These are phyloP conservation scores for Nasonia oneida DNA, from an alignment of 2,888 invertebrate genomes.

Conservation along the genomic window DNA sequence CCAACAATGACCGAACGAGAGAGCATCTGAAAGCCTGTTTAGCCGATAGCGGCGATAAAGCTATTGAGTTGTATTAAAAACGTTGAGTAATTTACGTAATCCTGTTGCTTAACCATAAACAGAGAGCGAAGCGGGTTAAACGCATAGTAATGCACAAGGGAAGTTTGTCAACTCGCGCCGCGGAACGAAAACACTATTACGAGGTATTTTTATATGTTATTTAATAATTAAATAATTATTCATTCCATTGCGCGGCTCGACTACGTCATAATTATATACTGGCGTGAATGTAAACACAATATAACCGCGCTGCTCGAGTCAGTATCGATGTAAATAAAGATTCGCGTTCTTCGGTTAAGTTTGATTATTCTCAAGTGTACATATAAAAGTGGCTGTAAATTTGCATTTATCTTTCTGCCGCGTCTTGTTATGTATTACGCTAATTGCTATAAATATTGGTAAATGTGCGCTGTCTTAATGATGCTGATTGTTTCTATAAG, in stretches of 20 bases:
- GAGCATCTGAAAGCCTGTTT: slow-evolving; percentile 16
- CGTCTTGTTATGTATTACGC: not conserved
- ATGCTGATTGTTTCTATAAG: slow-evolving; percentile 8
- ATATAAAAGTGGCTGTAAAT: slow-evolving; percentile 10
- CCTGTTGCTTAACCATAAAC: slow-evolving; percentile 48
- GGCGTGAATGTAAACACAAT: slow-evolving; percentile 20
- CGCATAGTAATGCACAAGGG: slow-evolving; percentile 9
- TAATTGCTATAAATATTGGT: not conserved
- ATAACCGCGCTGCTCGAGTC: slow-evolving; percentile 10
- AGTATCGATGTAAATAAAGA: not conserved
- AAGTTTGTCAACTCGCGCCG: slow-evolving; percentile 5
- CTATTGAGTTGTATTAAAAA: slow-evolving; percentile 50
- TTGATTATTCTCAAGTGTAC: not conserved
- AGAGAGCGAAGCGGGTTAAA: slow-evolving; percentile 22
- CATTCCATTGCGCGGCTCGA: not conserved
- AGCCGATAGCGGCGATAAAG: slow-evolving; percentile 41
- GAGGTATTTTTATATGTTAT: slow-evolving; percentile 38
- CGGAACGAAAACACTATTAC: slow-evolving; percentile 1
- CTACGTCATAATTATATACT: slow-evolving; percentile 21
- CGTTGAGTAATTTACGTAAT: slow-evolving; percentile 56
- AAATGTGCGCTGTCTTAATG: not conserved
- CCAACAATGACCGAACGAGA: slow-evolving; percentile 47
- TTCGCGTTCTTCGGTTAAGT: not conserved
- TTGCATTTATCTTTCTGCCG: not conserved
- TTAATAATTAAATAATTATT: slow-evolving; percentile 57